A percentile compares a stretch with the other conserved stretches of the same genome.
Evolutionary conservation across 2,113 vertebrate genomes (phyloP).

Genomic region (Empidonax traillii): DNA sequence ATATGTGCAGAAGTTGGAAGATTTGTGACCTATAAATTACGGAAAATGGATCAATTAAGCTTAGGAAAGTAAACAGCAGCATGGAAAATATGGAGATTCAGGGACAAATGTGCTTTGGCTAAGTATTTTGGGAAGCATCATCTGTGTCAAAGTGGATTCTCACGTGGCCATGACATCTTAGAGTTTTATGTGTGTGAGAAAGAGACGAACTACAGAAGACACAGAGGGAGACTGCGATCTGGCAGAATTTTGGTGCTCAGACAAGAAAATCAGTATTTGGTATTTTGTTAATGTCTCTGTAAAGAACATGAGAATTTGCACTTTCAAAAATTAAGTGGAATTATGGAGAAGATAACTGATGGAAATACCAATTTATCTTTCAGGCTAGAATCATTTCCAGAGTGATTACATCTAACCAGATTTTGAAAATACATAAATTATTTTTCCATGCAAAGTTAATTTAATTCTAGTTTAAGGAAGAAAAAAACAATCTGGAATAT

Average conservation of each 20-base stretch:
- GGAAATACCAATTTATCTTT: neutral
- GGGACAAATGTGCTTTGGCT: neutral
- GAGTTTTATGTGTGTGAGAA: neutral
- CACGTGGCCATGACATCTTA: neutral
- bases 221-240: neutral
- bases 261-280: neutral
- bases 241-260: neutral
- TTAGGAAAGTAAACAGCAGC: neutral
- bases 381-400: neutral
- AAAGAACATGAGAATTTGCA: neutral
- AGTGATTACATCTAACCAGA: neutral
- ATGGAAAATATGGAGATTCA: neutral
- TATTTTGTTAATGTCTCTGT: neutral
- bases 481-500: neutral
- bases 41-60: neutral
- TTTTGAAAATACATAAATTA: neutral
- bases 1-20: neutral
- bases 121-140: neutral
- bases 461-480: neutral
- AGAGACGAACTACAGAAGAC: neutral
- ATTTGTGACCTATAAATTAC: neutral
- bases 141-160: neutral
- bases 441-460: neutral
- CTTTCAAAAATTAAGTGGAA: neutral
- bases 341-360: neutral